A percentile compares a stretch with the other conserved stretches of the same genome.
Conservation (phyloP, 2,113 vertebrate genomes). For the Dicerorhinus sumatrensis region DNA sequence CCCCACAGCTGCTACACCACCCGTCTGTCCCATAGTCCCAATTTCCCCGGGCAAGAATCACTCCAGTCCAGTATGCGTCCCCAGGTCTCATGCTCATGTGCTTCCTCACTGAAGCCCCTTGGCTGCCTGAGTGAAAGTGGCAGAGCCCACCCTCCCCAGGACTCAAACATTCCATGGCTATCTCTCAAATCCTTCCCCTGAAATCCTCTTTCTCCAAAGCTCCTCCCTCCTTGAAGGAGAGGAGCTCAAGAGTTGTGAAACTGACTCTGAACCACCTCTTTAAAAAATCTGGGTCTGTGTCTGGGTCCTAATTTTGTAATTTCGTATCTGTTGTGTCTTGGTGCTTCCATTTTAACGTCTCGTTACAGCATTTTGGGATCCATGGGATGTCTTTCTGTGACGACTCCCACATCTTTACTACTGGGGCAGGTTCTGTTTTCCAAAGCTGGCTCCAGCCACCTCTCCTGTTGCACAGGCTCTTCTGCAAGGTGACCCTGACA, state of each 20-base stretch:
- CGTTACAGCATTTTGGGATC: background rate
- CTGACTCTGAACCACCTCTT: background rate
- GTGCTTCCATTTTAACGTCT: background rate
- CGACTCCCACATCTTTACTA: background rate
- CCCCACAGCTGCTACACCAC: background rate
- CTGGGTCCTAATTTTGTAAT: background rate
- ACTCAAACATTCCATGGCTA: background rate
- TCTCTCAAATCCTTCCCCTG: background rate
- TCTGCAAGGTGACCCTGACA: background rate
- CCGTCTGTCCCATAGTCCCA: fast-evolving
- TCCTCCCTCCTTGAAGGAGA: background rate
- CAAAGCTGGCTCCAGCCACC: background rate
- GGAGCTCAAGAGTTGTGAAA: background rate
- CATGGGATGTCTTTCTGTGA: background rate
- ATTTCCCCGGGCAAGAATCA: background rate
- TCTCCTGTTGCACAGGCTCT: background rate
- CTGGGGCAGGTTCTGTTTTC: background rate
- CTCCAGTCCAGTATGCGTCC: background rate
- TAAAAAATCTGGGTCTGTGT: background rate
- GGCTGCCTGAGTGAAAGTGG: background rate
- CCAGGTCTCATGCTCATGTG: background rate
- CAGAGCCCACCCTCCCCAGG: no score
- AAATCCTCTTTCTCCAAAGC: background rate
- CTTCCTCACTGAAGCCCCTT: no score
- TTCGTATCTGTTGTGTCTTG: background rate